These are phyloP conservation scores for Orthonyx spaldingii DNA, from an alignment of 2,113 vertebrate genomes.

Conservation along the genomic window DNA sequence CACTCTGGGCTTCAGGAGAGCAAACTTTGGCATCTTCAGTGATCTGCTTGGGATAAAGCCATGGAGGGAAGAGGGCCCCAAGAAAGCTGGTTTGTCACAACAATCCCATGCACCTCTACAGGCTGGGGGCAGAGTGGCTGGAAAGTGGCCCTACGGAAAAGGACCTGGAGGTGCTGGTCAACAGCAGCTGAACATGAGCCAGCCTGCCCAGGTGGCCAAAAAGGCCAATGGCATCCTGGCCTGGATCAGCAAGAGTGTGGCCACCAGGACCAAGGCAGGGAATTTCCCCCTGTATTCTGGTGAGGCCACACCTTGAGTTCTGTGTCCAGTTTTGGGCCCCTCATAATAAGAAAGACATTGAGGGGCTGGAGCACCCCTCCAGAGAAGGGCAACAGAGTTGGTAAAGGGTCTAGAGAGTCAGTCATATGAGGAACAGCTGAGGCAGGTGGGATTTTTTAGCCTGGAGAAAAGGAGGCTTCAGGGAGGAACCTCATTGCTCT, in stretches of 20 bases:
- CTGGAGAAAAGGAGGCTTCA: background rate
- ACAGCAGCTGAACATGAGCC: background rate
- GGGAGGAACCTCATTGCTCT: background rate
- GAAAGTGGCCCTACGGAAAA: background rate
- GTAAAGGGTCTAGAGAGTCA: background rate
- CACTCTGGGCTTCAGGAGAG: background rate
- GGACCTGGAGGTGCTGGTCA: rapidly evolving
- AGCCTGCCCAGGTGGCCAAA: background rate
- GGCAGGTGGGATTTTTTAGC: background rate
- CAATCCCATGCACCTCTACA: background rate
- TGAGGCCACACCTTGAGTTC: rapidly evolving
- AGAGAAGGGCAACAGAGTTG: background rate
- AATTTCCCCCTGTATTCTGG: background rate
- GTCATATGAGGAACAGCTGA: background rate
- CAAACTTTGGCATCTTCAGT: background rate
- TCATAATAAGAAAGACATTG: background rate
- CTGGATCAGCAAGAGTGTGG: background rate
- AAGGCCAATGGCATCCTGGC: background rate
- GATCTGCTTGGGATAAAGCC: background rate
- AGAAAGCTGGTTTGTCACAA: background rate
- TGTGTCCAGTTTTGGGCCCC: background rate
- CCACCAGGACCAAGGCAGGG: background rate
- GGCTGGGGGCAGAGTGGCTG: background rate
- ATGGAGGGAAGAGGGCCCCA: no score
- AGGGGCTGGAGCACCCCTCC: rapidly evolving